Percentiles rank a stretch among this genome's conserved stretches.
Conservation (phyloP, 2,888 invertebrate species). For the Cotesia congregata region DNA sequence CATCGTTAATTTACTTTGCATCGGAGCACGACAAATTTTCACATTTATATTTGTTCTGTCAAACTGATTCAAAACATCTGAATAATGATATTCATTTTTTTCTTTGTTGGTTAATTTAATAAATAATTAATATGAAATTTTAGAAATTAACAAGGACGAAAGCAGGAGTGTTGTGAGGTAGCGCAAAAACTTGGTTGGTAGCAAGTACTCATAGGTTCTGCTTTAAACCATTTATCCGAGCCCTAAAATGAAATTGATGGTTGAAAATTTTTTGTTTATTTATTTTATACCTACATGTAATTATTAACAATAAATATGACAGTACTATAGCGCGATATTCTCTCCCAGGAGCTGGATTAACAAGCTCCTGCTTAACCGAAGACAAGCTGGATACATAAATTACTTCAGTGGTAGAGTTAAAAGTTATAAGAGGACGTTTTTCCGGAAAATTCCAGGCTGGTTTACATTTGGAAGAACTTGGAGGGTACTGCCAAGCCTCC, state of each 20-base stretch:
- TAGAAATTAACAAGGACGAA: conserved; percentile 23
- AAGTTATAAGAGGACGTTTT: conserved; percentile 61
- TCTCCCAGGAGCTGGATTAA: conserved; percentile 55
- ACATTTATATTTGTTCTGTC: conserved; percentile 7
- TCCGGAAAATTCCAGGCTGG: conserved; percentile 59
- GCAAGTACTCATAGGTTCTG: conserved; percentile 53
- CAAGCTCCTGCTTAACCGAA: conserved; percentile 52
- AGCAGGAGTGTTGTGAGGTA: conserved; percentile 38
- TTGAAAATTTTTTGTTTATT: background rate
- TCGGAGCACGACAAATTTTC: background rate
- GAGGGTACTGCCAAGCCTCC: conserved; percentile 57
- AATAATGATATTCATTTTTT: conserved; percentile 19
- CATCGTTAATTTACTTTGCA: conserved; percentile 20
- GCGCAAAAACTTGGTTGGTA: conserved; percentile 56
- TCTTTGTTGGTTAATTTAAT: conserved; percentile 8
- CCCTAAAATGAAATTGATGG: conserved; percentile 44
- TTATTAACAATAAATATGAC: too few relatives aligned
- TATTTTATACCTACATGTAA: background rate
- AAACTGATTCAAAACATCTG: conserved; percentile 19
- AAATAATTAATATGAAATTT: background rate
- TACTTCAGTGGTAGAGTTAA: conserved; percentile 52
- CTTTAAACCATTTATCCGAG: conserved; percentile 57
- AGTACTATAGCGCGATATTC: conserved; percentile 33
- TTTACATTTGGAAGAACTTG: conserved; percentile 60
- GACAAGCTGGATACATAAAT: conserved; percentile 52